Percentiles rank a stretch among this genome's conserved stretches.
phyloP scores from a whole-genome alignment of 2,113 vertebrate genomes.

The Percina caprodes region DNA sequence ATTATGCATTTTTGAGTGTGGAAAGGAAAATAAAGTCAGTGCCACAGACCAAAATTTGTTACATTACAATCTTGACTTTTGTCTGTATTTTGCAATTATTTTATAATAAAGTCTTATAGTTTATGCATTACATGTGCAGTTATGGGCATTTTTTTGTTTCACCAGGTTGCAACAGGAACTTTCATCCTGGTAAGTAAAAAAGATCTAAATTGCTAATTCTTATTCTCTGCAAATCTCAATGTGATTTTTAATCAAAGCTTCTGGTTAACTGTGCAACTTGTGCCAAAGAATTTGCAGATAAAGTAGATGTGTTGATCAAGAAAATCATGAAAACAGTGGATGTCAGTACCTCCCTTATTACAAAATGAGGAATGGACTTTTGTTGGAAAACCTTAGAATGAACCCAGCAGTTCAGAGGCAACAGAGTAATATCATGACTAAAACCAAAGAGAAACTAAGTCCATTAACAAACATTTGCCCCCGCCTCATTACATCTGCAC shows the following conservation, averaged over 20 bases:
- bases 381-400: constrained; percentile 43
- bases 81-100: constrained; percentile 9
- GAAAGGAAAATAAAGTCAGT: constrained; percentile 62
- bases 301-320: neutral
- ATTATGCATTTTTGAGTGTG: constrained; percentile 24
- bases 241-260: constrained; percentile 18
- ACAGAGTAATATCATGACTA: constrained; percentile 47
- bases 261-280: constrained; percentile 4
- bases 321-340: constrained; percentile 32
- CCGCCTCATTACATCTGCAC: constrained; percentile 49
- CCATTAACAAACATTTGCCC: constrained; percentile 30
- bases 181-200: neutral
- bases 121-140: neutral
- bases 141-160: constrained; percentile 15
- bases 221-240: neutral
- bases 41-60: constrained; percentile 59
- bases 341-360: constrained; percentile 27
- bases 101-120: neutral
- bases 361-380: constrained; percentile 53
- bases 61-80: constrained; percentile 31
- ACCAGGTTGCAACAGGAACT: neutral
- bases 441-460: constrained; percentile 52
- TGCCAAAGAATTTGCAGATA: constrained; percentile 30
- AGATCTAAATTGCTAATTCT: neutral
- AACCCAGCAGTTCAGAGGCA: constrained; percentile 49